A percentile compares a stretch with the other conserved stretches of the same genome.
Conservation (phyloP, 2,888 invertebrate genomes). For the Junonia oenone region DNA sequence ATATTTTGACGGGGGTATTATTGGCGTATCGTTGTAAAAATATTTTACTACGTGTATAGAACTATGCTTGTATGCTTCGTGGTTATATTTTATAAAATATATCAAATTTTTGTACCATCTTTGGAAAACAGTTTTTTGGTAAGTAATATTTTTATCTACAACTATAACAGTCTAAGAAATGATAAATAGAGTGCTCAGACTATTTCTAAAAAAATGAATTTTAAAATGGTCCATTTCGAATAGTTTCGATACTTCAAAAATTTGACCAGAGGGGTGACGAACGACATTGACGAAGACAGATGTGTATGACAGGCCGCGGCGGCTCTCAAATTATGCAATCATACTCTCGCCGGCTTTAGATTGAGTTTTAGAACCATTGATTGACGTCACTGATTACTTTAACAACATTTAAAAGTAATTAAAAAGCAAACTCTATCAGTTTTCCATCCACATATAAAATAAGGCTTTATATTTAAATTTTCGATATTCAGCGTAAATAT, state of each 20-base stretch:
- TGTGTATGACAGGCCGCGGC: constrained; percentile 10
- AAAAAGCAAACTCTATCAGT: background rate
- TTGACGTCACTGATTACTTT: constrained; percentile 5
- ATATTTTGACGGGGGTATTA: background rate
- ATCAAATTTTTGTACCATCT: no score
- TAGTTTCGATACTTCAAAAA: background rate
- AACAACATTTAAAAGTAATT: background rate
- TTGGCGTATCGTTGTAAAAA: background rate
- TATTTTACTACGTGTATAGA: background rate
- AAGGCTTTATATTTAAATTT: no score
- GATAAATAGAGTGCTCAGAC: no score
- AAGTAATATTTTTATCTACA: no score
- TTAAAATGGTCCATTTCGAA: background rate
- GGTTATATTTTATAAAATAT: no score
- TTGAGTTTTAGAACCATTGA: constrained; percentile 16
- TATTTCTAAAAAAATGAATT: background rate
- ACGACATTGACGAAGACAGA: constrained; percentile 18
- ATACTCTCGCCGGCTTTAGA: constrained; percentile 14
- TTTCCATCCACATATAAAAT: no score
- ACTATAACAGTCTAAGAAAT: no score
- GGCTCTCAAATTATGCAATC: constrained; percentile 9
- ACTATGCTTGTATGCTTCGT: no score
- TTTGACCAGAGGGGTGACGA: background rate
- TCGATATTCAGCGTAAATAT: no score
- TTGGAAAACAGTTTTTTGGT: no score